Evolutionary conservation across 2,113 vertebrate genomes (phyloP).

Genomic region (Nycticorax nycticorax): DNA sequence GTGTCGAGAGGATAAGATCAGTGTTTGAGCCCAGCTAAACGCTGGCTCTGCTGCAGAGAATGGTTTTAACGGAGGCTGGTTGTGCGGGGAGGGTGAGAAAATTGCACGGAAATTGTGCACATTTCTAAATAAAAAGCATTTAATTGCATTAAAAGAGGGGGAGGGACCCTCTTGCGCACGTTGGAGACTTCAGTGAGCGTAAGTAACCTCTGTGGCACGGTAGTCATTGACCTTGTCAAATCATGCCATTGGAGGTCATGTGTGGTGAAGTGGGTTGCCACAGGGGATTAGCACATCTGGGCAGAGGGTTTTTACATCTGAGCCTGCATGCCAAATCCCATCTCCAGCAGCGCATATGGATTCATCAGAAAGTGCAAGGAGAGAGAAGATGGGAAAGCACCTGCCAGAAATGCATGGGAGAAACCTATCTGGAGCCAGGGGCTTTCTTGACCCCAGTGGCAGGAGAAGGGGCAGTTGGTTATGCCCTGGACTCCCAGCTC

Average conservation of each 20-base stretch:
- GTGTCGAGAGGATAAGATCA: slow-evolving; percentile 13
- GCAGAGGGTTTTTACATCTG: slow-evolving; percentile 11
- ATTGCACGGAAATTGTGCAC: background rate
- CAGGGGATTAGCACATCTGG: slow-evolving; percentile 62
- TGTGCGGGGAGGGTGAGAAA: background rate
- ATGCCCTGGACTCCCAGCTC: fast-evolving
- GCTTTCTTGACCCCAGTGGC: background rate
- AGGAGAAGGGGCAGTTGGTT: background rate
- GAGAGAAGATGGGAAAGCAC: background rate
- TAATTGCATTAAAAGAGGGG: slow-evolving; percentile 10
- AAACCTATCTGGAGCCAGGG: background rate
- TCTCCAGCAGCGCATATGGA: background rate
- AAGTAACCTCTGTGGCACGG: slow-evolving; percentile 20
- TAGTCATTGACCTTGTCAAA: slow-evolving; percentile 54
- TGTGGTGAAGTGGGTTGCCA: slow-evolving; percentile 47
- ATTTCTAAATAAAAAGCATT: slow-evolving; percentile 54
- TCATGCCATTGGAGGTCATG: slow-evolving; percentile 28
- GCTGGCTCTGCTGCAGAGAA: background rate
- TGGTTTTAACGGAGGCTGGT: background rate
- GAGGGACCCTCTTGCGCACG: background rate
- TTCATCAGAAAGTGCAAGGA: background rate
- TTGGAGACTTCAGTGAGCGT: background rate
- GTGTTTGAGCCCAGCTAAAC: background rate
- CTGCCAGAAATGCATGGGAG: background rate
- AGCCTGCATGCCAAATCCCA: background rate